Base-by-base conservation (phyloP, 2,113 vertebrate species). In the Bambusicola thoracicus region DNA sequence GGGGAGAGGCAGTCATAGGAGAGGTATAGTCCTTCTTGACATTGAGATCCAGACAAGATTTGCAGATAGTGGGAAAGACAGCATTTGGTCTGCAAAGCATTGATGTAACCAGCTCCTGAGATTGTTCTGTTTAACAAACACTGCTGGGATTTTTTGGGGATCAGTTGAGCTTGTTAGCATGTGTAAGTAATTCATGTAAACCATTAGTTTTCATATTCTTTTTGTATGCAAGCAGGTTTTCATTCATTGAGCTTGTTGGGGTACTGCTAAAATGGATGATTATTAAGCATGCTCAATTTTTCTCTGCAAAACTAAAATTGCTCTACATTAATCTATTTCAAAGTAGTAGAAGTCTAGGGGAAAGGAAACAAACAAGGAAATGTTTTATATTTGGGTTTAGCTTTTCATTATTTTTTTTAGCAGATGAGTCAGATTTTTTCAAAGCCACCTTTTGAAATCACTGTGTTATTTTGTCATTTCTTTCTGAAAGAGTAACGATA, bases 391-490 rank as follows among this genome's bases (percentile, higher is more conserved):
- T 80, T 68, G 56, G 49, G 32, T 40, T 92, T 75, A 66, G 65
- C 21, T 59, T 81, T 92, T 77, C 8, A 15, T 56, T 46, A n/a
- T n/a, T n/a, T 51, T 46, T 61, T 41, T 5, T 44, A 65, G 46
- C 41, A 80, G 44, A 48, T 32, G 24, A 21, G 4, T 46, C 87
- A 55, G 66, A 10, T 12, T 77, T 75, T 76, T 74, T 79, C 25
- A 83, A 74, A 97, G 85, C 67, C 58, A 53, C 59, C 59, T 94
- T 91, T 85, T 83, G 61, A 82, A 90, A 70, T 73, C 66, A 93
- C 90, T 79, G 30, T 51, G 65, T 62, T 93, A 62, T 75, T 94
- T 53, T 92, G 63, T 81, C 87, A 67, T 88, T 91, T 76, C 81
- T 95, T 87, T 75, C 32, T 83, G 51, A 80, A 79, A 74, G 67